Conservation (phyloP, 2,888 invertebrate species). For the Leptura quadrifasciata region DNA sequence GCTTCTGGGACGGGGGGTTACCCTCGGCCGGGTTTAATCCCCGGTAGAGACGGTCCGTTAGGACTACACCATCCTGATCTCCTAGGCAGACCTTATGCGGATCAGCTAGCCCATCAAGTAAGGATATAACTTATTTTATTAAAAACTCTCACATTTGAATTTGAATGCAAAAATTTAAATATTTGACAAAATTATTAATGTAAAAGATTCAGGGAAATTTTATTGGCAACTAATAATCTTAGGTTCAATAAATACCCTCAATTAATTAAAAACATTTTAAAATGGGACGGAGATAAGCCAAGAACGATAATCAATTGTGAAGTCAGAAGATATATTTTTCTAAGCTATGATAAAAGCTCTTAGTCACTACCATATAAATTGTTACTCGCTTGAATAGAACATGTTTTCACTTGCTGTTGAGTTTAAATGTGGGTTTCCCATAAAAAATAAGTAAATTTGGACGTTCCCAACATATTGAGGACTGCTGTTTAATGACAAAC, state of each 20-base stretch:
- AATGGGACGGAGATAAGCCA: neutral
- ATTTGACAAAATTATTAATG: neutral
- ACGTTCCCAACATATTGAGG: too few relatives aligned
- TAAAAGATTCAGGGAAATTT: neutral
- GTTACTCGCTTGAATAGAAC: too few relatives aligned
- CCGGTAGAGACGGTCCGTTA: constrained; percentile 78
- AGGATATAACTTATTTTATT: constrained; percentile 43
- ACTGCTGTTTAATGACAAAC: too few relatives aligned
- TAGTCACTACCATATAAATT: too few relatives aligned
- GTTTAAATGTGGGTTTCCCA: too few relatives aligned
- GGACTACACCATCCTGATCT: constrained; percentile 86
- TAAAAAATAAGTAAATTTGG: too few relatives aligned
- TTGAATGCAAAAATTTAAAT: constrained; percentile 1
- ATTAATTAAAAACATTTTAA: neutral
- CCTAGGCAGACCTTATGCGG: constrained; percentile 87
- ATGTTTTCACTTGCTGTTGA: too few relatives aligned
- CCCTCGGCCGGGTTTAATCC: constrained; percentile 79
- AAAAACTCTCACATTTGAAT: neutral
- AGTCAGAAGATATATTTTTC: too few relatives aligned
- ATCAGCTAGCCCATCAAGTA: constrained; percentile 86
- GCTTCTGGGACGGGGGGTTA: constrained; percentile 77
- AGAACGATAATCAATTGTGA: too few relatives aligned
- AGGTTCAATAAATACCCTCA: neutral
- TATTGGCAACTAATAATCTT: neutral
- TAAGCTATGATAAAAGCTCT: too few relatives aligned